Base-by-base conservation (phyloP, 2,113 vertebrate genomes). In the Lophotis ruficrista region DNA sequence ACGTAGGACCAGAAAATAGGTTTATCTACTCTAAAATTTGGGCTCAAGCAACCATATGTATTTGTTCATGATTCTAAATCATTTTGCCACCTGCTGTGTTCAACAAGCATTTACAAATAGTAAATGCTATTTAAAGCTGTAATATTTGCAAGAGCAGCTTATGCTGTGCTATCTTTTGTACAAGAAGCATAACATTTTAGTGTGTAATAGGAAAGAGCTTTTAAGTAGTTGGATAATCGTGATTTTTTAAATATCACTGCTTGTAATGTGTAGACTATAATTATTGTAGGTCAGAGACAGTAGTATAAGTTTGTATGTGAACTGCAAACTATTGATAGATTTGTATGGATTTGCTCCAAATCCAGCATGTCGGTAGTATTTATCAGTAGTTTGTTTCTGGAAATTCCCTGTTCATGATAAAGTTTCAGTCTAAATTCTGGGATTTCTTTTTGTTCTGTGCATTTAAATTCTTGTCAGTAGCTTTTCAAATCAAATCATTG, bases 61-160 rank as follows among this genome's bases (percentile, higher is more conserved):
- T 97, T 98, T 97, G 95, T 94, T 97, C 96, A 60, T 95, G 93
- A 96, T 98, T 96, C 93, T 98, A 98, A 97, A 97, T 97, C 96
- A 97, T 98, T 98, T 98, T 96, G 91, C 93, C 89, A 86, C 97
- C 96, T 75, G 83, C 98, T 97, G 97, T 97, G 97, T 97, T 97
- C 96, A 97, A 96, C 96, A 97, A 97, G 93, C 86, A 83, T 96
- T 94, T 96, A 78, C 93, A 93, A 97, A 97, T 95, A 97, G 91
- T 97, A 97, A 97, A 98, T 90, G 96, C 87, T 64, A 93, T 95
- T 97, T 98, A 98, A 98, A 96, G 88, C 96, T 96, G 93, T 95
- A 97, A 96, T 93, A 84, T 95, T 97, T 97, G 96, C 94, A 97
- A 92, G 69, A 97, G 62, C 56, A 81, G 68, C 93, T 96, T 96